Evolutionary conservation across 2,113 vertebrate genomes (phyloP).

Genomic region (Pleuronectes platessa): DNA sequence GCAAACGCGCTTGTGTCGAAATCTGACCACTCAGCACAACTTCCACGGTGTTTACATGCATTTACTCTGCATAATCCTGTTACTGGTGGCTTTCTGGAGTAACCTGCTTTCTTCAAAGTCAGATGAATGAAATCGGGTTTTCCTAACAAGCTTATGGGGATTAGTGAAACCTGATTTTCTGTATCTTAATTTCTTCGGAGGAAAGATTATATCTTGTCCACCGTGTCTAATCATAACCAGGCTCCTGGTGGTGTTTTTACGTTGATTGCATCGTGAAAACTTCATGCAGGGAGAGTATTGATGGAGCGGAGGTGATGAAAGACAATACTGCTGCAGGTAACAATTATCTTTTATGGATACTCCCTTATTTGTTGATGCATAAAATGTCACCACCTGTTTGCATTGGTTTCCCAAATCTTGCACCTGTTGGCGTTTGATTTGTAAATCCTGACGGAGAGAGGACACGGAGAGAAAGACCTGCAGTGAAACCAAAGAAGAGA

Average conservation of each 20-base stretch:
- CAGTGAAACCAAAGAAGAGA: no score
- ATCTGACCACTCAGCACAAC: constrained; percentile 16
- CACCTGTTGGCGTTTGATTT: not conserved
- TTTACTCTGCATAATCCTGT: not conserved
- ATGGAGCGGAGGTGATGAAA: not conserved
- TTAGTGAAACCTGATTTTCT: constrained; percentile 8
- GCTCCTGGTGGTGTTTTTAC: not conserved
- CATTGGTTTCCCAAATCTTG: not conserved
- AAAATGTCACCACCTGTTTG: not conserved
- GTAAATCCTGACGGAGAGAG: not conserved
- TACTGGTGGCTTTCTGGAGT: not conserved
- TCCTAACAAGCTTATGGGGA: not conserved
- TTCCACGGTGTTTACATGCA: not conserved
- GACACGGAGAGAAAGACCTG: no score
- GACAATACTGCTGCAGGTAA: not conserved
- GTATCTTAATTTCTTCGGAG: not conserved
- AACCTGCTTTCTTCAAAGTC: not conserved
- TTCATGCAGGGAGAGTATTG: no score
- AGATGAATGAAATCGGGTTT: not conserved
- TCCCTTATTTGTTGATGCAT: not conserved
- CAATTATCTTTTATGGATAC: not conserved
- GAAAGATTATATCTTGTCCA: not conserved
- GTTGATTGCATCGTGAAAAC: not conserved
- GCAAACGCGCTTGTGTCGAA: not conserved
- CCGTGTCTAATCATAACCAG: not conserved